Conservation (phyloP, 2,888 invertebrate species). For the Euplagia quadripunctaria region DNA sequence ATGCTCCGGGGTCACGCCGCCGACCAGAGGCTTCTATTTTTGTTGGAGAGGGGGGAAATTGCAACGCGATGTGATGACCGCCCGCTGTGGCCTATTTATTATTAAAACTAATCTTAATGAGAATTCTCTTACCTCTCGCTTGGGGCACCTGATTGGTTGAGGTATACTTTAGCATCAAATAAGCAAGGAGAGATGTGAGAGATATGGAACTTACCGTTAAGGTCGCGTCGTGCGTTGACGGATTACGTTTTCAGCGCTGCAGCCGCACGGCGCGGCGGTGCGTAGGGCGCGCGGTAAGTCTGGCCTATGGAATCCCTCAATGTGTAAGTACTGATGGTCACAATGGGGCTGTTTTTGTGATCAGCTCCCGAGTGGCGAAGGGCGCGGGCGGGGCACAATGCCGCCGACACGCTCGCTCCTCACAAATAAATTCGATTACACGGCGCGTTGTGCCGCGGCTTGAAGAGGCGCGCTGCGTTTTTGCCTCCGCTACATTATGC, state of each 20-base stretch:
- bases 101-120: conserved; percentile 55
- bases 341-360: conserved; percentile 43
- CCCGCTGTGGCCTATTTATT: conserved; percentile 52
- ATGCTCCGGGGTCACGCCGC: conserved; percentile 49
- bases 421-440: conserved; percentile 67
- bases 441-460: conserved; percentile 29
- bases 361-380: not conserved
- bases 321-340: conserved; percentile 31
- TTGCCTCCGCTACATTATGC: conserved; percentile 39
- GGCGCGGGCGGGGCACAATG: conserved; percentile 26
- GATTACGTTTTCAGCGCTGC: not conserved
- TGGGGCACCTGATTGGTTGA: too few species aligned
- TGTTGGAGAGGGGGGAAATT: conserved; percentile 48
- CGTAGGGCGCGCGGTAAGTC: too few species aligned
- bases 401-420: conserved; percentile 54
- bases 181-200: too few species aligned
- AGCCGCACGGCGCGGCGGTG: not conserved
- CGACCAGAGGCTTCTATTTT: conserved; percentile 55
- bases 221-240: not conserved
- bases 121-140: conserved; percentile 42
- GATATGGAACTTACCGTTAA: not conserved
- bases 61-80: conserved; percentile 47
- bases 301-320: not conserved
- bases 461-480: conserved; percentile 32
- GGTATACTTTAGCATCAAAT: not conserved